These are phyloP conservation scores for Branchinecta lindahli DNA, from an alignment of 1,140 invertebrate species.

Conservation along the genomic window DNA sequence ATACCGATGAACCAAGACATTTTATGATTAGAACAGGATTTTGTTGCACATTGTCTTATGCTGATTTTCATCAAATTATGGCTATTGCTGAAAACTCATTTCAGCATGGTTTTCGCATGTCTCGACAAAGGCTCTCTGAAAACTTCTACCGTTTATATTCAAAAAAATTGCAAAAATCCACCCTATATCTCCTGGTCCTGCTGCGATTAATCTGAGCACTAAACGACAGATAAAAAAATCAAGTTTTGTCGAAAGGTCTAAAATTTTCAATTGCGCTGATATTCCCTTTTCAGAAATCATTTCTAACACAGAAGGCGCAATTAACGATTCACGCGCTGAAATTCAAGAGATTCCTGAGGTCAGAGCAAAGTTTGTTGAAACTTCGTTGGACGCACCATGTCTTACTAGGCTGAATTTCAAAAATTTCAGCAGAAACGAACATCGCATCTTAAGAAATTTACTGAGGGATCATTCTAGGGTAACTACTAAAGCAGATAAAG, in stretches of 20 bases:
- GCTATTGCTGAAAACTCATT: background rate
- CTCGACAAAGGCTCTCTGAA: constrained; percentile 4
- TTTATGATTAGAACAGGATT: background rate
- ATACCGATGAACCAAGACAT: background rate
- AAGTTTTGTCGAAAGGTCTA: constrained; percentile 4
- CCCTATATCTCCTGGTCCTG: constrained; percentile 4
- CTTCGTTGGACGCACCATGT: background rate
- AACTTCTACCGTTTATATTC: background rate
- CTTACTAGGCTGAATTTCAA: background rate
- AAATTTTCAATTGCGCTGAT: background rate
- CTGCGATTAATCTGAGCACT: background rate
- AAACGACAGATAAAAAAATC: background rate
- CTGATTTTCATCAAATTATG: constrained; percentile 6
- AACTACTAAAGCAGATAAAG: constrained; percentile 2
- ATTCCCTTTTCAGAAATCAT: background rate
- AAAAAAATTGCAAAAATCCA: constrained; percentile 2
- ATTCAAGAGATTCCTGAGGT: background rate
- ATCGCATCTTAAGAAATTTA: background rate
- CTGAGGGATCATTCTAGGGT: background rate
- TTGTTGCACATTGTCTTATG: background rate
- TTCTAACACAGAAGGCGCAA: background rate
- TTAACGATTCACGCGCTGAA: background rate
- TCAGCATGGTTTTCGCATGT: background rate
- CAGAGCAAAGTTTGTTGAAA: too few relatives aligned
- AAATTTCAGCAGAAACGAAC: constrained; percentile 5